A percentile compares a stretch with the other conserved stretches of the same genome.
Evolutionary conservation across 2,797 vertebrate species (phyloP).

Genomic region (Muscicapa comitata): DNA sequence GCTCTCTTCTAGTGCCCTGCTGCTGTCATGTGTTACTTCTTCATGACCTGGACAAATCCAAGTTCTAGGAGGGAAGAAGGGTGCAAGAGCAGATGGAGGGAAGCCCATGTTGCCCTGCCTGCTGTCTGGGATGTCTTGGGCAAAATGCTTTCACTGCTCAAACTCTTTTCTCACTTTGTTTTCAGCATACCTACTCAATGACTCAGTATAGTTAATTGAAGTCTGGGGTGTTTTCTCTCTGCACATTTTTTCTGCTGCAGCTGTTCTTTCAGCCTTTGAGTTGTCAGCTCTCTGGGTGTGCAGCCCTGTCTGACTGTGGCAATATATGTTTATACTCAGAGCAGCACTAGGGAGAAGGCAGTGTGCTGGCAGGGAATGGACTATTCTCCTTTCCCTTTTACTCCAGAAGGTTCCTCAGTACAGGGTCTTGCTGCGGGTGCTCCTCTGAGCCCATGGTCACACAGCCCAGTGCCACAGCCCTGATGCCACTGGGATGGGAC

Average conservation of each 20-base stretch:
- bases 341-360: background rate
- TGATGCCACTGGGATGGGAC: background rate
- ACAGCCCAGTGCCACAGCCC: background rate
- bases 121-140: background rate
- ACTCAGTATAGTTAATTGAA: background rate
- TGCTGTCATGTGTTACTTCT: background rate
- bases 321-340: background rate
- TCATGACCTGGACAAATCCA: background rate
- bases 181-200: background rate
- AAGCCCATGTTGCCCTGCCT: background rate
- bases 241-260: background rate
- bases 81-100: background rate
- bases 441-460: background rate
- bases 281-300: background rate
- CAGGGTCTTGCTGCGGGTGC: background rate
- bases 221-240: background rate
- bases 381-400: background rate
- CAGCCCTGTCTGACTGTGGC: accelerated
- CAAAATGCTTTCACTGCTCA: background rate
- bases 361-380: background rate
- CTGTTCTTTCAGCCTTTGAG: background rate
- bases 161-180: background rate
- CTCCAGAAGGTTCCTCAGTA: background rate
- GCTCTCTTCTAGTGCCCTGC: background rate
- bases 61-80: background rate